These are phyloP conservation scores for Macropodus opercularis DNA, from an alignment of 2,797 vertebrate species.

Conservation along the genomic window DNA sequence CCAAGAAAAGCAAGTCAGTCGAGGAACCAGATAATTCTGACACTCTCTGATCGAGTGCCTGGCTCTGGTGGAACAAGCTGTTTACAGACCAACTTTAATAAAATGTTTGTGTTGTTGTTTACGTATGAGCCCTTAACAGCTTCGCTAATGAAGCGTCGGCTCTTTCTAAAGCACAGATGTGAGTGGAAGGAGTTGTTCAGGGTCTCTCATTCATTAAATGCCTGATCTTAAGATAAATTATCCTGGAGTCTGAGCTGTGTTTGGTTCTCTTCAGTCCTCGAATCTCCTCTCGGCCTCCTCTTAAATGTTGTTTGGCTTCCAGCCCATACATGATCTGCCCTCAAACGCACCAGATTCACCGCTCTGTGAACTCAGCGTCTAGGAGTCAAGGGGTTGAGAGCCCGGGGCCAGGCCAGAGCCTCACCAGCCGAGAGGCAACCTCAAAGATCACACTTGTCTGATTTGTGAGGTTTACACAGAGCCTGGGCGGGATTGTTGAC, in stretches of 20 bases:
- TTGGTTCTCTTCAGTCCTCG: constrained; percentile 13
- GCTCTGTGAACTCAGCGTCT: constrained; percentile 63
- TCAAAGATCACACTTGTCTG: constrained; percentile 67
- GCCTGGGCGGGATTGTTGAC: constrained; percentile 64
- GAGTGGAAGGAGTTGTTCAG: constrained; percentile 2
- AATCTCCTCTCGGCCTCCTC: constrained; percentile 44
- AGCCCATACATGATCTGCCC: constrained; percentile 45
- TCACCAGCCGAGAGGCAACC: constrained; percentile 64
- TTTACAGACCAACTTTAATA: constrained; percentile 52
- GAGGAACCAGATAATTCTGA: constrained; percentile 60
- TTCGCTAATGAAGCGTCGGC: constrained; percentile 21
- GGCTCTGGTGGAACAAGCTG: constrained; percentile 37
- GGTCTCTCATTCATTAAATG: neutral
- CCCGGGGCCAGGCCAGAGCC: constrained; percentile 60
- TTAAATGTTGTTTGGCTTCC: too few relatives aligned
- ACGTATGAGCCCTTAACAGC: constrained; percentile 16
- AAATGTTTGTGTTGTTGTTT: too few relatives aligned
- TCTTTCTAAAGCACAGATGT: constrained; percentile 23
- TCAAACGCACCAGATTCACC: constrained; percentile 63
- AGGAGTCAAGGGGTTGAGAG: constrained; percentile 62
- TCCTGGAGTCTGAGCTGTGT: constrained; percentile 11
- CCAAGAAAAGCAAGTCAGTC: constrained; percentile 68
- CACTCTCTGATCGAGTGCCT: constrained; percentile 43
- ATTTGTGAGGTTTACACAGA: constrained; percentile 75
- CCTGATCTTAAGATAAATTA: neutral